Evolutionary conservation across 1,140 invertebrate species (phyloP), one percentile per base, ranked within the genome.

Genomic region (Dufourea novaeangliae): DNA sequence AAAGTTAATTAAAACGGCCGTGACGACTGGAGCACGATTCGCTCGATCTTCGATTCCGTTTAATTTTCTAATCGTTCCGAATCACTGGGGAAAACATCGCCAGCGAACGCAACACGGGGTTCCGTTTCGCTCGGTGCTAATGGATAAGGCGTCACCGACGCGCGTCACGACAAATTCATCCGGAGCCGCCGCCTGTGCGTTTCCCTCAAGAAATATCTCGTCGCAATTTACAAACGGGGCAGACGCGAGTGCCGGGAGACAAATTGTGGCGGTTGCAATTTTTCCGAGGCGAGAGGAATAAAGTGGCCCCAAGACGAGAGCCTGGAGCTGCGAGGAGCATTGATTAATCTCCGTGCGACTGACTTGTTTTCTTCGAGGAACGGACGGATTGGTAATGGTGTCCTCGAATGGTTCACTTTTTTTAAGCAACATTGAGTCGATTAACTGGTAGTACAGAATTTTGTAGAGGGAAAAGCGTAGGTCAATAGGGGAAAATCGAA

Each of bases 201-300:
- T 79, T 82, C 79, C 64, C 61, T 32, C 63, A 59, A 83, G 80
- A 79, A 78, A 79, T 79, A 79, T 83, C 76, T 62, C 57, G 64
- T 67, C 44, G 82, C 76, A 78, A 83, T 83, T 83, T 82, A 78
- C 67, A 77, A 77, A 54, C 62, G 56, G 41, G 73, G 20, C 37
- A 29, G 74, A 29, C 66, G 71, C 67, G 57, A 34, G 50, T 50
- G 41, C 41, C 59, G 66, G 12, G 61, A 79, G 80, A 83, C 81
- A 83, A 83, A 83, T 83, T 73, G 80, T 61, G 59, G 64, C 54
- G 66, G 69, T 62, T 56, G 76, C 66, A 64, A 83, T 83, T 83
- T 83, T 70, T 82, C 80, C 67, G 46, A 46, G 56, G 54, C 7
- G 50, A 17, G 68, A 64, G 62, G 79, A 78, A 78, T 78, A 73